Evolutionary conservation across 2,113 vertebrate species (phyloP).

Genomic region (Charina bottae): DNA sequence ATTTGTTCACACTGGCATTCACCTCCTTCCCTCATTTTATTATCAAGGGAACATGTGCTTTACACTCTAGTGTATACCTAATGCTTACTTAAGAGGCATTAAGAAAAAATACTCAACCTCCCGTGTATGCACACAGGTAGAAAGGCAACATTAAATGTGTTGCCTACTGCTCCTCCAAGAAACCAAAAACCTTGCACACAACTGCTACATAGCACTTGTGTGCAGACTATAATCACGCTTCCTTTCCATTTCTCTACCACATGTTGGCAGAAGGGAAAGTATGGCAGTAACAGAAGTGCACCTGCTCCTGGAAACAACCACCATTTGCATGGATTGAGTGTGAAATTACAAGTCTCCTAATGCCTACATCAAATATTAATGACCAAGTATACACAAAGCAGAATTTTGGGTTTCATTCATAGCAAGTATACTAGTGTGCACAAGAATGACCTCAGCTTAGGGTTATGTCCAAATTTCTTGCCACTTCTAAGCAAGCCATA

Average conservation of each 20-base stretch:
- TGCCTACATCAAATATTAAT: not conserved
- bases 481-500: not conserved
- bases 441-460: not conserved
- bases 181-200: not conserved
- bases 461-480: not conserved
- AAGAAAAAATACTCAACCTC: not conserved
- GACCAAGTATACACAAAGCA: not conserved
- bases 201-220: not conserved
- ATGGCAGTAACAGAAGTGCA: not conserved
- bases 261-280: not conserved
- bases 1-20: not conserved
- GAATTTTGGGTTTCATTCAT: not conserved
- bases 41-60: not conserved
- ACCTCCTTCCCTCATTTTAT: not conserved
- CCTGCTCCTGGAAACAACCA: not conserved
- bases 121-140: not conserved
- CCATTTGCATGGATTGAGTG: not conserved
- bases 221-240: not conserved
- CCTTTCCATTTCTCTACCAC: not conserved
- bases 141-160: not conserved
- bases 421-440: not conserved
- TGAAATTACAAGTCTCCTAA: not conserved
- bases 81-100: not conserved
- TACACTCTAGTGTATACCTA: not conserved
- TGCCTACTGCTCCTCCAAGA: not conserved